A percentile compares a stretch with the other conserved stretches of the same genome.
Evolutionary conservation across 2,888 invertebrate species (phyloP).

Genomic region (Auanema sp.): DNA sequence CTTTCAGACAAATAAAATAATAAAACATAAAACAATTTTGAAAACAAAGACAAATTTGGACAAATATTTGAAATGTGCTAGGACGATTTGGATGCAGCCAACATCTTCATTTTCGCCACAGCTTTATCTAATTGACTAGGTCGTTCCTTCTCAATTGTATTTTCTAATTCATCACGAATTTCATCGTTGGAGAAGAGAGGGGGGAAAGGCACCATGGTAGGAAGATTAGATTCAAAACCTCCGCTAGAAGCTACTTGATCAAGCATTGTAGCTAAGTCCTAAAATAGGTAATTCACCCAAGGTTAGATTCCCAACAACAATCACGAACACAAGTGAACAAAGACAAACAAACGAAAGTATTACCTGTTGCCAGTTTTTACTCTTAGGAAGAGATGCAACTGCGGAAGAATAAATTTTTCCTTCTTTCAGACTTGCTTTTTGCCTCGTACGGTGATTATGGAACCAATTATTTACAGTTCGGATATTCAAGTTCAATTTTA

Average conservation of each 20-base stretch:
- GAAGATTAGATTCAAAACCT: slow-evolving; percentile 11
- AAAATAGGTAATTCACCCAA: slow-evolving; percentile 6
- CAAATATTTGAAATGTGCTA: slow-evolving; percentile 1
- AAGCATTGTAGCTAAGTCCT: slow-evolving; percentile 35
- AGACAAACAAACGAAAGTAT: neutral
- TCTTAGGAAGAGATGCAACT: slow-evolving; percentile 15
- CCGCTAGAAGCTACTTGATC: slow-evolving; percentile 22
- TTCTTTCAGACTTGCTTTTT: slow-evolving; percentile 71
- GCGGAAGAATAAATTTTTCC: slow-evolving; percentile 39
- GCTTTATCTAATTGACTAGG: slow-evolving; percentile 39
- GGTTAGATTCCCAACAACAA: neutral
- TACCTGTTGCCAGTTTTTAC: slow-evolving; percentile 25
- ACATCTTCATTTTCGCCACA: slow-evolving; percentile 35
- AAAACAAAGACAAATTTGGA: slow-evolving; percentile 6
- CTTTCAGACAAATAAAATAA: slow-evolving; percentile 4
- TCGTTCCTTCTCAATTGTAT: slow-evolving; percentile 1
- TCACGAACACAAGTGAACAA: neutral
- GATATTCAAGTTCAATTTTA: slow-evolving; percentile 85
- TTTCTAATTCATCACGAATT: neutral
- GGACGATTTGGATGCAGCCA: slow-evolving; percentile 23
- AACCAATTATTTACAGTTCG: slow-evolving; percentile 99
- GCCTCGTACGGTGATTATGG: slow-evolving; percentile 97
- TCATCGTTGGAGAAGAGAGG: slow-evolving; percentile 13
- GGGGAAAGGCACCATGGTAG: slow-evolving; percentile 23
- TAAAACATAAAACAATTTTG: slow-evolving; percentile 4